Evolutionary conservation across 2,113 vertebrate species (phyloP), one percentile per base, ranked within the genome.

Genomic region (Salvelinus alpinus): DNA sequence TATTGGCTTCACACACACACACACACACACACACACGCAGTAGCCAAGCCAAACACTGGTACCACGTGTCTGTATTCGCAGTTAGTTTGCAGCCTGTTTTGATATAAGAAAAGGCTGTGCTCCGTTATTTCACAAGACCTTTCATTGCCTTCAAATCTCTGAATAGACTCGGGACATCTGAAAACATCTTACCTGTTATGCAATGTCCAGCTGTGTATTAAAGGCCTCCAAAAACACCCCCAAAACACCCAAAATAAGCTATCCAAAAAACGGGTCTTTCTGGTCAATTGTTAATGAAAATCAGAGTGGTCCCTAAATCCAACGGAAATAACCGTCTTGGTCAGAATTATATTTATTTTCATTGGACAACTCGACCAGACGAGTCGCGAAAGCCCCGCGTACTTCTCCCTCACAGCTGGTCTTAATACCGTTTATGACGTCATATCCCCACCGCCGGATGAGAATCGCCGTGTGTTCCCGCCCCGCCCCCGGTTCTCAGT

Each of bases 381-480:
- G 59, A 22, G 7, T 0, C 2, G 1, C 18, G 59, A 62, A 11
- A 24, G 8, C 59, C 20, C 59, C n/a, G 88, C 88, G 82, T 88
- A 87, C 88, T 82, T 83, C 86, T 88, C 91, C 90, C 93, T 92
- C 93, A 94, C 93, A 94, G 93, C 90, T 94, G 93, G 90, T 88
- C 92, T 93, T 94, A 95, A 96, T 94, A 44, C 9, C 2, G 38
- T 44, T 82, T 82, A 78, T 91, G 89, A 90, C 85, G 86, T 86
- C 65, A 83, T 73, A 77, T 87, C 88, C 86, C 86, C 88, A 87
- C 82, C 80, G 78, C 85, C 83, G 89, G 84, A 84, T 89, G 74
- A 85, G 82, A 82, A 72, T 74, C 75, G 84, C 80, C 83, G 76
- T 57, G 24, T 1, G 27, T 25, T 76, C 81, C 89, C 87, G 34